Evolutionary conservation across 1,140 invertebrate species (phyloP), one percentile per base, ranked within the genome.

Genomic region (Drosophila yakuba): DNA sequence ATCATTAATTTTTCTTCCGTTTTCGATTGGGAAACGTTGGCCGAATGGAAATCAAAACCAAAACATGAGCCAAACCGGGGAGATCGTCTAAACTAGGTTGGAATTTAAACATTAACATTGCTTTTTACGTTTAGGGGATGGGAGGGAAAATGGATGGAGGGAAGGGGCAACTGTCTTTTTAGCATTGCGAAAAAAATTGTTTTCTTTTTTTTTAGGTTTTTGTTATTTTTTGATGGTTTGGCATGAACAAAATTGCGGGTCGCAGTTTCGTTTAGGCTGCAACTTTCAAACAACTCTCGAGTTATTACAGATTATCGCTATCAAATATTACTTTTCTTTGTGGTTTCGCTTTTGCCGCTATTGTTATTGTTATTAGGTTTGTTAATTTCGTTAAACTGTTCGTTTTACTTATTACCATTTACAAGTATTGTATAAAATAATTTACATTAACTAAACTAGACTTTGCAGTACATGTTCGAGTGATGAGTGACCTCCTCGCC

Each of bases 401-500:
- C 62, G 61, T 73, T 73, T 73, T 80, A 62, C 62, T 84, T 80
- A 77, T 78, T 83, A 84, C 76, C 76, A 89, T 64, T 61, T 79
- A 80, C 67, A 75, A 66, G n/a, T 72, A 71, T 88, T 66, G 80
- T 89, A 88, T 89, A 77, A 88, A 88, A 88, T 89, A 88, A 89
- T 88, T 88, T 89, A 88, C 84, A 88, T 88, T 89, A 89, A 89
- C 84, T 88, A 88, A 88, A 78, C 80, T 88, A 88, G 59, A 54
- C 67, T 76, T 69, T 71, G 44, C 41, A 41, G 38, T 66, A 52
- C 69, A 56, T 63, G 44, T 75, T 64, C 60, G 64, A 69, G 59
- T 78, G 52, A 15, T 61, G 45, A 71, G 54, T 73, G 54, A 52
- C 11, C 54, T 43, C 28, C 48, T 41, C 20, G 55, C 32, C 36